Base-by-base conservation (phyloP, 2,113 vertebrate species). In the Heterocephalus glaber region DNA sequence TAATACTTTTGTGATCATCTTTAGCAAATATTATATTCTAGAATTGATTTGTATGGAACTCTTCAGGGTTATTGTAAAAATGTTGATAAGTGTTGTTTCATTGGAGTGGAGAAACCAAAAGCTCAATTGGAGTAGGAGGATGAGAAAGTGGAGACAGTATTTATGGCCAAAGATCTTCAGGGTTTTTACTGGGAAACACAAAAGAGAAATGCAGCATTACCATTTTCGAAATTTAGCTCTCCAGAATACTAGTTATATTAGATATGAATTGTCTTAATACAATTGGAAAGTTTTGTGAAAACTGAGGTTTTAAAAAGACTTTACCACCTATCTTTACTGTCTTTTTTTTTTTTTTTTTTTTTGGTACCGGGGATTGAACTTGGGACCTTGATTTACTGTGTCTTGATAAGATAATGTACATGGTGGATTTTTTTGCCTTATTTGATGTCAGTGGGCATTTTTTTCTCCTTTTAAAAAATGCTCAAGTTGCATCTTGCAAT, bases 231-330 rank as follows among this genome's bases (percentile, higher is more conserved):
- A 83, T 47, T 30, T 38, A 87, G 12, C 38, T 65, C 17, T 95
- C 66, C 4, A 41, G 35, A 86, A 86, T 65, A 72, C 56, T 20
- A n/a, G 8, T n/a, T 82, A 52, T 65, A n/a, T 76, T 35, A 60
- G 4, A 16, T 28, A 95, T 63, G 77, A 56, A 65, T 35, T 47
- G 63, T 49, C 33, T 86, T 80, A 80, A 54, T 63, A 47, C 33
- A 93, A 80, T 47, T 24, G 47, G 65, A 83, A 80, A 74, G 33
- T 58, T 81, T 72, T 90, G 63, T 74, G 92, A 96, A 74, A 90
- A 14, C 7, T 7, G 52, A 44, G 38, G 7, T 86, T 82, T 66
- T 20, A 94, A 72, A 49, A 61, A 77, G 5, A 83, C 63, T 47
- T 90, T 28, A 47, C 20, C 20, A 38, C 12, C 54, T 89, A 56